Evolutionary conservation across 2,888 invertebrate species (phyloP).

Genomic region (Alviniconcha strummeri): DNA sequence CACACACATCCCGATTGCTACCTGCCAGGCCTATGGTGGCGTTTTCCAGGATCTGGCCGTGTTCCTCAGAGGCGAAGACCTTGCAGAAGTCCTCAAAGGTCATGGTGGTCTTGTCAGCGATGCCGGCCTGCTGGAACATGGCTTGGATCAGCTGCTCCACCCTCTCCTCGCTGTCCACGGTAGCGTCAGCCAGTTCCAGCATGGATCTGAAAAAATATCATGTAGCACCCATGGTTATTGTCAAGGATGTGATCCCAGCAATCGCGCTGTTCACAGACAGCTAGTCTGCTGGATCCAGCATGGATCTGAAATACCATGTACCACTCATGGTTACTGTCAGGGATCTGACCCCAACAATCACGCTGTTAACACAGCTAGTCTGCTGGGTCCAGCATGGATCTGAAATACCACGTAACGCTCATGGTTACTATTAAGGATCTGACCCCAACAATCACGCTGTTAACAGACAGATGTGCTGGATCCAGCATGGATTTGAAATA

Average conservation of each 20-base stretch:
- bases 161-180: slow-evolving; percentile 44
- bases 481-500: no score
- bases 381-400: slow-evolving; percentile 57
- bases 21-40: slow-evolving; percentile 52
- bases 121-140: slow-evolving; percentile 54
- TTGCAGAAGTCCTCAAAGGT: slow-evolving; percentile 58
- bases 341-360: no score
- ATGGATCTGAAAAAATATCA: slow-evolving; percentile 50
- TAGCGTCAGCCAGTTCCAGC: slow-evolving; percentile 58
- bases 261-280: no score
- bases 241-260: not conserved
- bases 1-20: not conserved
- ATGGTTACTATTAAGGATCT: not conserved
- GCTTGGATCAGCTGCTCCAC: slow-evolving; percentile 52
- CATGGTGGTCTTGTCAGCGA: slow-evolving; percentile 50
- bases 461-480: no score
- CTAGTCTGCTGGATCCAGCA: no score
- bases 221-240: not conserved
- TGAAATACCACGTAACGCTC: slow-evolving; percentile 25
- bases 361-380: no score
- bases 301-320: no score
- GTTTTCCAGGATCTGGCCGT: slow-evolving; percentile 52
- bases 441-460: no score
- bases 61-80: slow-evolving; percentile 56
- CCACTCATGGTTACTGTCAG: no score